Evolutionary conservation across 2,797 vertebrate species (phyloP), one percentile per base, ranked within the genome.

Genomic region (Hyperoplus immaculatus): DNA sequence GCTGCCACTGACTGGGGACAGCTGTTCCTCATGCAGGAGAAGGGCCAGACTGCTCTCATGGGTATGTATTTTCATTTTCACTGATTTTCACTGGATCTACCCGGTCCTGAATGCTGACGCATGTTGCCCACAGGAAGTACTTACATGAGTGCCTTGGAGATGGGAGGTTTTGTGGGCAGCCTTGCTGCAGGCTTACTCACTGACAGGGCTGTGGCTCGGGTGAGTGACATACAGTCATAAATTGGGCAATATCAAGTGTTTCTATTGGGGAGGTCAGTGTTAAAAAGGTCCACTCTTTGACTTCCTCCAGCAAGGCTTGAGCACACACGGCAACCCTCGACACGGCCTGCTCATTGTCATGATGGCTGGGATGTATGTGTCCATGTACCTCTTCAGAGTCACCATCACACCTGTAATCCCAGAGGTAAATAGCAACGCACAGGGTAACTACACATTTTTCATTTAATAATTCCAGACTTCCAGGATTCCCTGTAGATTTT

Each of bases 1-100:
- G 98, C 97, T 67, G 98, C 96, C 72, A 98, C 98, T 0, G 98
- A 99, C 74, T 99, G 98, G 98, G 98, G 98, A 15, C 98, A 99
- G 91, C 96, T 99, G 69, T 99, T 97, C 87, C 96, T 99, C 54
- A 99, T 99, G 92, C 98, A 99, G 90, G 98, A 99, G 88, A 98
- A 97, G 89, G 97, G 97, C 83, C 97, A 99, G 74, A 96, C 97
- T 0, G 83, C 90, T 72, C 95, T 99, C 3, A 97, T 99, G 93
- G 97, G 98, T 99, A 81, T 0, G 45, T 1, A 4, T 53, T 58
- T 39, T 6, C 9, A 43, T 5, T 16, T 1, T 51, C 18, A 1
- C 43, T 15, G 8, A 15, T 6, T 65, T 16, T 13, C 9, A 13
- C 45, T 16, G 36, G 14, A 64, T 63, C 36, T 4, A 29, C 21